These are phyloP conservation scores for Acanthopagrus latus DNA, from an alignment of 2,797 vertebrate species.

Conservation along the genomic window DNA sequence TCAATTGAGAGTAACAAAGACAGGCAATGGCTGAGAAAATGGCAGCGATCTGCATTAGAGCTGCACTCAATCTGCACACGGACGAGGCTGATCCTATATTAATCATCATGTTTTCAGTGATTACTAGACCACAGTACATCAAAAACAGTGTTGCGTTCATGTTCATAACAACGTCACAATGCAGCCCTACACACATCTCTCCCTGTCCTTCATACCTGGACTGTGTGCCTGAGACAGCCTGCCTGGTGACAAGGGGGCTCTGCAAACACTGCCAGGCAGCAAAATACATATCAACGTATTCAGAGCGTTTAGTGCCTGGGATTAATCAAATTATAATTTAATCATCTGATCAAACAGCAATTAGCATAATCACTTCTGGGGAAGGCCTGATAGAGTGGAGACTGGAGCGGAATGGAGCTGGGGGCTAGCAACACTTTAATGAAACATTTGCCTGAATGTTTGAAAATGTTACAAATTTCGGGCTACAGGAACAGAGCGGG, in stretches of 20 bases:
- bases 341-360: conserved; percentile 98
- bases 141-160: conserved; percentile 38
- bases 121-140: conserved; percentile 50
- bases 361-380: conserved; percentile 96
- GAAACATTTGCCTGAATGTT: conserved; percentile 83
- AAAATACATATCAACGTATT: conserved; percentile 77
- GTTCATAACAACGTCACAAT: conserved; percentile 21
- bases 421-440: conserved; percentile 78
- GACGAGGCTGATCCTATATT: conserved; percentile 60
- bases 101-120: conserved; percentile 68
- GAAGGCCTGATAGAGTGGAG: conserved; percentile 87
- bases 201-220: conserved; percentile 35
- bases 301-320: conserved; percentile 89
- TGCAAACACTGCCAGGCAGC: conserved; percentile 73
- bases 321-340: conserved; percentile 97
- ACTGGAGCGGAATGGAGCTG: conserved; percentile 81
- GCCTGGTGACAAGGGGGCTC: conserved; percentile 46
- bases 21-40: conserved; percentile 69
- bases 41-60: conserved; percentile 74
- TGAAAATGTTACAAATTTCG: conserved; percentile 83
- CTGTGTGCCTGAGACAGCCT: conserved; percentile 29
- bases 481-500: conserved; percentile 61
- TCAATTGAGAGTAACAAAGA: conserved; percentile 72
- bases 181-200: conserved; percentile 30
- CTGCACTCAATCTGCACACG: conserved; percentile 69